Evolutionary conservation across 2,113 vertebrate species (phyloP), one percentile per base, ranked within the genome.

Genomic region (Formicarius rufipectus): DNA sequence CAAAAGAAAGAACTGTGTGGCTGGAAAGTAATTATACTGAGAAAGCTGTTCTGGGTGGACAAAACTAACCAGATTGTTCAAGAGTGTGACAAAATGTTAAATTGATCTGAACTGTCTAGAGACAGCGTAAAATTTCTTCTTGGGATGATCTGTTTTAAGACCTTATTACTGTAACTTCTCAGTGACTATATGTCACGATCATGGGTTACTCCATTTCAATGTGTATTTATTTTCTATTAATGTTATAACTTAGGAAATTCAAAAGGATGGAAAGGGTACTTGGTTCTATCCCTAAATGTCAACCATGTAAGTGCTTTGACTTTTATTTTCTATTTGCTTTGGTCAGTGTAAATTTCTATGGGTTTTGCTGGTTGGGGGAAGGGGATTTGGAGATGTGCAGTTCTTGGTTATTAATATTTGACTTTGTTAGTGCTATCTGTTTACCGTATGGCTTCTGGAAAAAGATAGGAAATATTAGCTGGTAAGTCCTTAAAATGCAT

Each of bases 331-430:
- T 98, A 96, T 98, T 98, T 98, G 97, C 98, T 98, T 98, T 98
- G 98, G 98, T 98, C 98, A 98, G 98, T 98, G 98, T 98, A 98
- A 98, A 98, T 98, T 98, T 98, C 98, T 97, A 90, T 95, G 98
- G 98, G 97, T 98, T 98, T 98, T 98, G 97, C 97, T 97, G 94
- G 98, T 98, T 98, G 95, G 97, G 97, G 96, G 97, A 98, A 97
- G 96, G 97, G 98, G 98, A 98, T 98, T 98, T 98, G 98, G 97
- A 97, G 98, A 96, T 96, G 97, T 98, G 97, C 95, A 94, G 97
- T 97, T 97, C 98, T 96, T 98, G 95, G 98, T 98, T 98, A 98
- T 98, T 98, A 98, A 98, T 98, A 98, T 98, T 98, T 98, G 98
- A 98, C 98, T 98, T 98, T 98, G 98, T 98, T 98, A 98, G 98